Evolutionary conservation across 1,140 invertebrate species (phyloP).

Genomic region (Chymomyza costata): DNA sequence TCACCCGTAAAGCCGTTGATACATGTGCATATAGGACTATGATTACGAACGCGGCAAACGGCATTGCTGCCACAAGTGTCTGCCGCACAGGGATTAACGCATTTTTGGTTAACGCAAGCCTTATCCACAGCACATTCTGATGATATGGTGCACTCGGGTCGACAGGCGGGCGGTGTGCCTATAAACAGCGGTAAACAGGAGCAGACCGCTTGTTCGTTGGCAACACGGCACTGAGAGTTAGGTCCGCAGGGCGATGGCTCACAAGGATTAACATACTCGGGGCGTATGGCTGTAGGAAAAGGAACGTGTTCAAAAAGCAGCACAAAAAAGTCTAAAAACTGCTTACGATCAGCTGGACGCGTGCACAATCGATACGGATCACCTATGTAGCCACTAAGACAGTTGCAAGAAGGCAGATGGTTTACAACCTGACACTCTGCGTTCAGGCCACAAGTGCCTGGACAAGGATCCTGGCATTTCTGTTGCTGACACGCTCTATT

Average conservation of each 20-base stretch:
- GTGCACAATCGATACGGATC: constrained; percentile 80
- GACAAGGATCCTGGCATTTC: constrained; percentile 85
- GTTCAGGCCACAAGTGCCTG: constrained; percentile 83
- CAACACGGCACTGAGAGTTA: constrained; percentile 80
- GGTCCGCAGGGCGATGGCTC: constrained; percentile 82
- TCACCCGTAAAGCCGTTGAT: constrained; percentile 80
- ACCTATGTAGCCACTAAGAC: constrained; percentile 81
- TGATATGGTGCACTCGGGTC: constrained; percentile 81
- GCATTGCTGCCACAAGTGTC: constrained; percentile 83
- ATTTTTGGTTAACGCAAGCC: constrained; percentile 84
- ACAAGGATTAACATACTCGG: constrained; percentile 77
- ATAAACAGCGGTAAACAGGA: constrained; percentile 80
- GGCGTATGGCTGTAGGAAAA: constrained; percentile 63
- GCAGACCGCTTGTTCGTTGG: constrained; percentile 80
- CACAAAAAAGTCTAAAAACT: neutral
- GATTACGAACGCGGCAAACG: constrained; percentile 84
- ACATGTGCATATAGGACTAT: constrained; percentile 84
- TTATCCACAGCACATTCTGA: constrained; percentile 80
- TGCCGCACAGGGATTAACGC: constrained; percentile 80
- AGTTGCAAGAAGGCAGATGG: constrained; percentile 84
- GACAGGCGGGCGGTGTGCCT: constrained; percentile 80
- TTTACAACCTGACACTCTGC: constrained; percentile 84
- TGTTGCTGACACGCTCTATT: constrained; percentile 82
- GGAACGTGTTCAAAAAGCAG: constrained; percentile 67
- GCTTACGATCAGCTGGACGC: constrained; percentile 67